phyloP scores from a whole-genome alignment of 2,888 invertebrate species.

The Chloromyia formosa region DNA sequence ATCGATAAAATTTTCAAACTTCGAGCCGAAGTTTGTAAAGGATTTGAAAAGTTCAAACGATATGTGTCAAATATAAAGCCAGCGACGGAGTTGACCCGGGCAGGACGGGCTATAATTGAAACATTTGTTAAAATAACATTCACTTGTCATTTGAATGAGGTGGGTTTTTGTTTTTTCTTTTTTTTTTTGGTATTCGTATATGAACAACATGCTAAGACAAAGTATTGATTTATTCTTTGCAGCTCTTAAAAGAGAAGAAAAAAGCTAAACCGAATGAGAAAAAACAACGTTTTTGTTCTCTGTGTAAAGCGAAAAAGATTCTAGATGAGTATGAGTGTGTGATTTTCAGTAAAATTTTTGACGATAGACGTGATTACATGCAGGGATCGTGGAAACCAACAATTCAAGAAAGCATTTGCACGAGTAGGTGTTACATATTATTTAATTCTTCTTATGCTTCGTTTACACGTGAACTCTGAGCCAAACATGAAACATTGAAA shows the following conservation, averaged over 20 bases:
- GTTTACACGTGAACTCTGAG: too few relatives aligned
- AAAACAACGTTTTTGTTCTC: constrained; percentile 56
- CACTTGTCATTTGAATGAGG: constrained; percentile 60
- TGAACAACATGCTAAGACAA: too few relatives aligned
- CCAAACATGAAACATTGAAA: too few relatives aligned
- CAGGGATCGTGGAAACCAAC: constrained; percentile 73
- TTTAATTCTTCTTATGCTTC: too few relatives aligned
- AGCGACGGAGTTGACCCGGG: constrained; percentile 51
- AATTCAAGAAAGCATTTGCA: constrained; percentile 68
- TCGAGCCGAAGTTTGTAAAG: constrained; percentile 49
- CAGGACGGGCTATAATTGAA: constrained; percentile 51
- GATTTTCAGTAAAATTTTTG: constrained; percentile 66
- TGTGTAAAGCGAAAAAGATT: constrained; percentile 64
- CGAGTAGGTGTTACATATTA: constrained; percentile 62
- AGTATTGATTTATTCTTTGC: too few relatives aligned
- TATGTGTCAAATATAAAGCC: constrained; percentile 55
- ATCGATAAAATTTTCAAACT: constrained; percentile 52
- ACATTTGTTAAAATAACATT: constrained; percentile 57
- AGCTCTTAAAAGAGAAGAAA: constrained; percentile 37
- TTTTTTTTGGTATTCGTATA: too few relatives aligned
- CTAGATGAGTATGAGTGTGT: constrained; percentile 67
- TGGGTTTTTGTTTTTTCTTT: constrained; percentile 45
- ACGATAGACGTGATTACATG: constrained; percentile 64
- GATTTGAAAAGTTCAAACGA: constrained; percentile 54
- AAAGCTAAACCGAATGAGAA: constrained; percentile 18